Base-by-base conservation (phyloP, 1,140 invertebrate genomes). In the Lordiphosa stackelbergi region DNA sequence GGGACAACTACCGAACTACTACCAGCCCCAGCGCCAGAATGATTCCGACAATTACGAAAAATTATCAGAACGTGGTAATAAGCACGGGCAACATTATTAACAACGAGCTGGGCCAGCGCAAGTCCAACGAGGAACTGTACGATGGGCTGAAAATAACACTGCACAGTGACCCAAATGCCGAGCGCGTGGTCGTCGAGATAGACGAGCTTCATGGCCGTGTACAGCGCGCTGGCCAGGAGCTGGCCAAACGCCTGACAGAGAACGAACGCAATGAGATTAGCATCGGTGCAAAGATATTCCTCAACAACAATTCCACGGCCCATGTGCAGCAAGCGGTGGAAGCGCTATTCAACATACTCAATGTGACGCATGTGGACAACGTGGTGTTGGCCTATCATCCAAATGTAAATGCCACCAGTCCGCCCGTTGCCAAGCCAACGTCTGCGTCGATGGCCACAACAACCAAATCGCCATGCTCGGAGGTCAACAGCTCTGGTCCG, bases 1-100 rank as follows among this genome's bases (percentile, higher is more conserved):
- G 28, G 28, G 2, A 7, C 28, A 31, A 31, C 28, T 8, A 31
- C 28, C 6, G 28, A 31, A 31, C 28, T 31, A 31, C 28, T 31
- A 31, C 28, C 28, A 53, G 36, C 56, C 36, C 22, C 22, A 53
- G 36, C 51, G 28, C 41, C 42, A 75, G 9, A 42, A 86, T 86
- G 85, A 83, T 86, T 52, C 73, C 85, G 45, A 66, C 73, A 64
- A 83, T 86, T 66, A 68, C 68, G 49, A 83, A 75, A 11, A 78
- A 83, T 58, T 86, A 66, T 64, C 66, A 77, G 57, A 72, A 85
- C 57, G 61, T 91, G 64, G 89, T 90, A 61, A 91, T 96, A 55
- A 94, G 95, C 73, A 96, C 95, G 34, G 95, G 95, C 52, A 97
- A 97, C 88, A 94, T 97, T 63, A 90, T 97, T 83, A 94, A 93